These are phyloP conservation scores for Cyrtorhinus lividipennis DNA, from an alignment of 1,140 invertebrate species.

Conservation along the genomic window DNA sequence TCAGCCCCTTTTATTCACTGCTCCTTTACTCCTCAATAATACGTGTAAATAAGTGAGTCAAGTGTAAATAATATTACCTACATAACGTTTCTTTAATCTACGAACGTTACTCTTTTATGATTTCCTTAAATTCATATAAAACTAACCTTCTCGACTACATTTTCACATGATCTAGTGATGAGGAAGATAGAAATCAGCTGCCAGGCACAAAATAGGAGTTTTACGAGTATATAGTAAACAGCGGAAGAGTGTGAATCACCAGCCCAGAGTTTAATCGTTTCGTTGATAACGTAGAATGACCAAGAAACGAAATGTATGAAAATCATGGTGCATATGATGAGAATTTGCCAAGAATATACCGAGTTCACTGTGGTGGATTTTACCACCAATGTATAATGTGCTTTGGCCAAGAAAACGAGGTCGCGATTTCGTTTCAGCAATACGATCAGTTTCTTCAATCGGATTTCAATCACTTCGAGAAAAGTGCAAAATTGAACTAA, in stretches of 20 bases:
- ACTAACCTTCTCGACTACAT: conserved; percentile 3
- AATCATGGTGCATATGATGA: conserved; percentile 8
- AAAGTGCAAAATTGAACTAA: conserved; percentile 7
- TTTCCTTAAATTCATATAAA: too few species aligned
- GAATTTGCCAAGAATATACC: conserved; percentile 7
- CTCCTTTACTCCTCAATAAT: too few species aligned
- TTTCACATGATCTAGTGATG: conserved; percentile 1
- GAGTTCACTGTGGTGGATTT: neutral
- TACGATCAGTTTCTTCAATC: neutral
- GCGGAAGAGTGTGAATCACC: neutral
- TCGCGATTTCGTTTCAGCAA: neutral
- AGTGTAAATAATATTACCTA: too few species aligned
- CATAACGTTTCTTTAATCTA: too few species aligned
- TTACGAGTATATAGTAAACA: neutral
- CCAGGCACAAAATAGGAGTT: neutral
- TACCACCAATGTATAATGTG: neutral
- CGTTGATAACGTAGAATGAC: conserved; percentile 1
- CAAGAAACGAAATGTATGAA: conserved; percentile 10
- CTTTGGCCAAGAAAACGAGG: neutral
- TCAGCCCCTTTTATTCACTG: too few species aligned
- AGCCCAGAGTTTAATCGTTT: too few species aligned
- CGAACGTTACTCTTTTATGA: too few species aligned
- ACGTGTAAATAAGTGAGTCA: too few species aligned
- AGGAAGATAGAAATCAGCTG: conserved; percentile 1
- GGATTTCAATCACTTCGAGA: neutral